Base-by-base conservation (phyloP, 1,140 invertebrate species). In the Formica selysi region DNA sequence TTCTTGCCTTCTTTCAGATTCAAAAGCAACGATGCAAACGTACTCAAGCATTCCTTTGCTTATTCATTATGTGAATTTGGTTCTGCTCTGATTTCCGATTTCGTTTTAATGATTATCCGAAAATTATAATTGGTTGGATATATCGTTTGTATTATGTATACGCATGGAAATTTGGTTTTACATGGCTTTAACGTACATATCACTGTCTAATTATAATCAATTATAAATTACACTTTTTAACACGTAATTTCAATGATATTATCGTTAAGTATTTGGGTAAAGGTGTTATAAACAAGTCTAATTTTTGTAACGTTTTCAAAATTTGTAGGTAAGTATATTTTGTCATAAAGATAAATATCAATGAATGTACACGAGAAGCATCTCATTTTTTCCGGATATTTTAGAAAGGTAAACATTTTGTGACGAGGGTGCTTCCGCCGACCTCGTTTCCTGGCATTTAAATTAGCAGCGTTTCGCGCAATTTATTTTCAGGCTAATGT, bases 401-500 rank as follows among this genome's bases (percentile, higher is more conserved):
- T 11, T 13, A 8, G 2, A 36, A 36, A 10, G 16, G 29, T 48
- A 73, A 61, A 73, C 59, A 73, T 73, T 81, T 81, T 74, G 48
- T 51, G 48, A 51, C 48, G 38, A 83, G 32, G 57, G 11, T 26
- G 8, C 54, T 83, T 48, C 54, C 10, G 67, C 59, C 26, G 67
- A 74, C 68, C 79, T 62, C 68, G 68, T 83, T 83, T 13, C 26
- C 22, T 36, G 51, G 57, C 38, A 51, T 62, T 74, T 83, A 61
- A 62, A 89, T 89, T 86, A 62, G 29, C 26, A 68, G 51, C n/a
- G 29, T 78, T 64, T 62, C 36, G 62, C 26, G 61, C 48, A 78
- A 78, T 85, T 85, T 85, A 85, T 85, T 85, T 85, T 38, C 22
- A 38, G 19, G 59, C 48, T 78, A 85, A 76, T 85, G 64, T 29